These are phyloP conservation scores for Natator depressus DNA, from an alignment of 2,113 vertebrate genomes.

Conservation along the genomic window DNA sequence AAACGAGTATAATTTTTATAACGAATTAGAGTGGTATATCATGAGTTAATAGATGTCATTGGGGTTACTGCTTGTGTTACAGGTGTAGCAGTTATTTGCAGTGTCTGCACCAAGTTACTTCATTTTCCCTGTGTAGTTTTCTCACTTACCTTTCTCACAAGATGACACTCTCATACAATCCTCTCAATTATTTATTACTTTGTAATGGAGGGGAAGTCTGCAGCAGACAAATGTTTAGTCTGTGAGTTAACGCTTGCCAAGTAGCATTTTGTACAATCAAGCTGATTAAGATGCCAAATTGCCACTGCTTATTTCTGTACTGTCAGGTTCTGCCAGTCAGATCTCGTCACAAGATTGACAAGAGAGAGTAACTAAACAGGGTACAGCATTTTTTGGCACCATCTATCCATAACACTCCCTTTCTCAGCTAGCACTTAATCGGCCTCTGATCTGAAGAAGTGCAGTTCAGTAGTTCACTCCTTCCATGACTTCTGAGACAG, in stretches of 20 bases:
- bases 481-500: conserved; percentile 1
- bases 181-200: conserved; percentile 48
- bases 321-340: conserved; percentile 30
- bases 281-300: conserved; percentile 61
- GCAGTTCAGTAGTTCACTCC: conserved; percentile 21
- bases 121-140: conserved; percentile 34
- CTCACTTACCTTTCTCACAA: conserved; percentile 40
- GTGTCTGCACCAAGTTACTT: not conserved
- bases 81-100: conserved; percentile 30
- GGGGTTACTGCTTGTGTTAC: conserved; percentile 2
- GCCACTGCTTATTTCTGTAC: conserved; percentile 52
- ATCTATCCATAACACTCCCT: not conserved
- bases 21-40: not conserved
- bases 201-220: conserved; percentile 57
- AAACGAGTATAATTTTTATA: conserved; percentile 6
- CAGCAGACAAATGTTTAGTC: conserved; percentile 62
- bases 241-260: conserved; percentile 68
- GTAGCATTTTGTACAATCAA: conserved; percentile 60
- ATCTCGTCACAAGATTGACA: not conserved
- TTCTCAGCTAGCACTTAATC: conserved; percentile 54
- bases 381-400: not conserved
- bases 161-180: conserved; percentile 34
- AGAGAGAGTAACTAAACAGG: conserved; percentile 50
- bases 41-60: not conserved
- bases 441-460: not conserved